Evolutionary conservation across 1,140 invertebrate genomes (phyloP), one percentile per base, ranked within the genome.

Genomic region (Drosophila baimaii): DNA sequence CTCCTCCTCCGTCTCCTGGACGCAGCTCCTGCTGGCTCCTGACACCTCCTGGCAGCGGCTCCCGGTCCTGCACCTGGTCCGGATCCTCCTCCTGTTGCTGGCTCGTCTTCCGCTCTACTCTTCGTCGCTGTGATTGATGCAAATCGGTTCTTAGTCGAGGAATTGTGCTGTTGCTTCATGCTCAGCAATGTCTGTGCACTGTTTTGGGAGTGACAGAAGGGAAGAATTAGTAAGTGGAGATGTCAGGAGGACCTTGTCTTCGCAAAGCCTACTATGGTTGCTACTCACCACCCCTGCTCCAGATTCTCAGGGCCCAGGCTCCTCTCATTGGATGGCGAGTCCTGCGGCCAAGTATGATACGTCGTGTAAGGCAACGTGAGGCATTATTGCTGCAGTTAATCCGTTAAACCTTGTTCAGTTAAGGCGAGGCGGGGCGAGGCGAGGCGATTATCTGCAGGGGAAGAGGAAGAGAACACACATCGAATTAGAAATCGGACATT

Each of bases 151-250:
- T 37, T 72, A 55, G 37, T 72, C 43, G 52, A 72, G 43, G 69
- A 43, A 72, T 71, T 58, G 19, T 71, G 66, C 52, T 71, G 69
- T 59, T 77, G 73, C 63, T 77, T 77, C 73, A 77, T 77, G 62
- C 73, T 77, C 63, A 65, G 73, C 73, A 77, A 77, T 77, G 61
- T 77, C 64, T 52, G 35, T 58, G 46, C 52, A 46, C 56, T 62
- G 47, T 31, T 10, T 3, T 2, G 3, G 5, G 15, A 35, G 10
- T 6, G 2, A 25, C 6, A 5, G 8, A 19, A 33, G 9, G 17
- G 4, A 4, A 17, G 9, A 27, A 17, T 73, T 37, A 52, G 46
- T 49, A n/a, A 39, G 3, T 37, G 5, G 1, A 15, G 2, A 47
- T 7, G 9, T 5, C 3, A 17, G 13, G n/a, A 25, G 33, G 39